Base-by-base conservation (phyloP, 2,797 vertebrate genomes). In the Acanthopagrus latus region DNA sequence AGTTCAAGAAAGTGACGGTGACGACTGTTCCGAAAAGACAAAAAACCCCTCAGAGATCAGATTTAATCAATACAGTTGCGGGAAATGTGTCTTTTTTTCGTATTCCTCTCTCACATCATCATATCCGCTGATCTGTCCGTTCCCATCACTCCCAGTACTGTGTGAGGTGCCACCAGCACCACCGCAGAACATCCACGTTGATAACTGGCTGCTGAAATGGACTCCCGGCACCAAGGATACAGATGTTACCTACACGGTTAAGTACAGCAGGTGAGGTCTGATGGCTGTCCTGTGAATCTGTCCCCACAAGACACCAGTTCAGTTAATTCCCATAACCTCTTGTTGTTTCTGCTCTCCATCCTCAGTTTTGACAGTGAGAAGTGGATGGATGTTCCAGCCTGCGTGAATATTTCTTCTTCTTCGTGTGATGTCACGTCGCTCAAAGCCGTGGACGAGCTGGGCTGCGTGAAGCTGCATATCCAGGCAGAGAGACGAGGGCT, bases 171-270 rank as follows among this genome's bases (percentile, higher is more conserved):
- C 48, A 0, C 72, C 21, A 4, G 3, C 55, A 2, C 64, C 79
- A 0, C 89, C 77, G 0, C 48, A 50, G 7, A 13, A 86, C 7
- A 4, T 87, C 46, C 46, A 43, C 0, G 59, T 80, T 2, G 16
- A 70, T 3, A 12, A 81, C 3, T 64, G 75, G 43, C 27, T 51
- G 10, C 51, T 91, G 50, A 70, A n/a, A 3, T 91, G 90, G 90
- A 74, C 11, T 9, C 58, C 79, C 0, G 38, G 51, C 7, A 0
- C 59, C 0, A 18, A 29, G 2, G 54, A 76, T 0, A 18, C 1
- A 5, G 5, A 59, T 0, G 21, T 76, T 17, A 62, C 33, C 33
- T 89, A 85, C 79, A 90, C 56, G 0, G 87, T 85, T 5, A 23
- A 81, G 64, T 80, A 65, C 74, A 6, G 7, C 3, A 58, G 76